Evolutionary conservation across 37 sponge, comb jelly and placozoan genomes (phyloP), one percentile per base, ranked within the genome.

Genomic region (Petrosia ficiformis): DNA sequence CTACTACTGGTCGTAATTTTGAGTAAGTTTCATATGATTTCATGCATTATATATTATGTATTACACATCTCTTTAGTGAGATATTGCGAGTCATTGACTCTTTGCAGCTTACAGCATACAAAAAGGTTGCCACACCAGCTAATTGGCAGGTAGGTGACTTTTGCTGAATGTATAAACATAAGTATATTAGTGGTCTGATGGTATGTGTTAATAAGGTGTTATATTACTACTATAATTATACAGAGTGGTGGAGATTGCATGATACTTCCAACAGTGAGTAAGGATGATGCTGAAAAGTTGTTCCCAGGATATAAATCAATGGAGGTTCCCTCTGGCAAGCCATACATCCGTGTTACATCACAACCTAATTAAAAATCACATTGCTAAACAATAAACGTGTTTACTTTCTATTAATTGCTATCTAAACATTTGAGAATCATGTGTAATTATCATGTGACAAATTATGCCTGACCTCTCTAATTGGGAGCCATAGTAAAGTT

Each of bases 121-220:
- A 98, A 81, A 95, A 90, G 68, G 99, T 98, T 19, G 99, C 99
- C 24, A 98, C 99, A 57, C 99, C 99, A 31, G 99, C 90, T 26
- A 90, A 98, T 87, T 98, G 99, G 99, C 44, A 58, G 81, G 95
- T 90, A 48, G 30, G 86, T 75, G 19, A 4, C n/a, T 39, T 36
- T 4, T n/a, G n/a, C 26, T 44, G 21, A 22, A 16, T 16, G 21
- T 22, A 21, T 21, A 22, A 21, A 22, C 57, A 16, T 16, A 22
- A 16, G 57, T 22, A 16, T 21, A 16, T 54, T 21, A 54, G n/a
- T n/a, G n/a, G n/a, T n/a, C n/a, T n/a, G n/a, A n/a, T n/a, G n/a
- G n/a, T n/a, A n/a, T n/a, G n/a, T n/a, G n/a, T n/a, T n/a, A n/a
- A n/a, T n/a, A n/a, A n/a, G n/a, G n/a, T n/a, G n/a, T n/a, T n/a